Base-by-base conservation (phyloP, 2,797 vertebrate species). In the Acanthurus leucopareius region DNA sequence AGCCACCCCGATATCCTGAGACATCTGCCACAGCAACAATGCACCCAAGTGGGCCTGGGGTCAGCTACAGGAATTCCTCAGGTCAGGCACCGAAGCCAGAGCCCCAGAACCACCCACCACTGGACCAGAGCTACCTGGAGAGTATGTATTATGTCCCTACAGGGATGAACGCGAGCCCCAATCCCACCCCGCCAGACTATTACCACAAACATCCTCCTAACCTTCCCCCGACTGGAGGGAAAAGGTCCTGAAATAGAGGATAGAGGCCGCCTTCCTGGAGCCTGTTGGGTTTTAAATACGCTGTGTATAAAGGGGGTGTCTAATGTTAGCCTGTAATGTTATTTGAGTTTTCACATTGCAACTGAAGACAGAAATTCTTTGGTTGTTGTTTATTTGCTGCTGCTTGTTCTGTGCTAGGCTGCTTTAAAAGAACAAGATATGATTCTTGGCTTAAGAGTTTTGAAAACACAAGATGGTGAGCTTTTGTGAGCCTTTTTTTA, bases 61-160 rank as follows among this genome's bases (percentile, higher is more conserved):
- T 91, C 49, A 35, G 79, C 74, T 94, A 93, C 66, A 90, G 94
- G 1, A 93, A 88, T 79, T 91, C 91, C 67, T 86, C 94, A 75
- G 93, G 90, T 86, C 95, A 94, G 44, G 89, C 86, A 45, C 71
- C 96, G 72, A 96, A 96, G 79, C 79, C 90, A 84, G 96, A 95
- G 20, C 65, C 17, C 84, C 96, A 91, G 90, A 94, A 79, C 78
- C 92, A 95, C 7, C 95, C 94, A 80, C 92, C 92, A 13, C 44
- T 96, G 5, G 97, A 98, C 90, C 93, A 95, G 9, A 95, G 94
- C 79, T 95, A 97, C 92, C 93, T 97, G 94, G 97, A 98, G 77
- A 94, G 95, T 80, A 95, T 96, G 92, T 98, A 97, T 92, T 99
- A 97, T 88, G 95, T 97, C 91, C 97, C 97, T 14, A 95, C 96